These are phyloP conservation scores for Eospalax fontanierii DNA, from an alignment of 2,797 vertebrate genomes.

Conservation along the genomic window DNA sequence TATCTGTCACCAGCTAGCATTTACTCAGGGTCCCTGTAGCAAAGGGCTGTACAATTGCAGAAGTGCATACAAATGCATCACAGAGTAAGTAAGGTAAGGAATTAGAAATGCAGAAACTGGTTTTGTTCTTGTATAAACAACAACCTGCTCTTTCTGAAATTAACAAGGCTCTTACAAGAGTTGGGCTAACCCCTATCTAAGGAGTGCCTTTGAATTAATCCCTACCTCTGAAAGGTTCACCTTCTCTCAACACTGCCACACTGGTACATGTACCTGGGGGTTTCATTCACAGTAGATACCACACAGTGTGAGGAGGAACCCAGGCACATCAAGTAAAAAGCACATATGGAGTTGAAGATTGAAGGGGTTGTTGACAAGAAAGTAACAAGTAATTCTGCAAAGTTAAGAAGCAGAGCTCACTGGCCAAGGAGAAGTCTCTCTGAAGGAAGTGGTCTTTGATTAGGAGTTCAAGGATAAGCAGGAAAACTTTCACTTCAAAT, in stretches of 20 bases:
- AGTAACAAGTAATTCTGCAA: background rate
- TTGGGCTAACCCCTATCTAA: background rate
- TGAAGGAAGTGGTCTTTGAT: background rate
- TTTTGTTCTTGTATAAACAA: no score
- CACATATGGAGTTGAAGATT: no score
- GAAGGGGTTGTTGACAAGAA: background rate
- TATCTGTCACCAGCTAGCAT: background rate
- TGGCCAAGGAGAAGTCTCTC: background rate
- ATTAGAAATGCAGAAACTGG: no score
- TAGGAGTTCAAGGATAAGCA: background rate
- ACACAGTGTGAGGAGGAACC: background rate
- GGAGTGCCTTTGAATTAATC: background rate
- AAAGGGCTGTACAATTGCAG: rapidly evolving
- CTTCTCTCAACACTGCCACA: no score
- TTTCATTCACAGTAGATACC: background rate
- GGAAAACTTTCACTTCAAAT: background rate
- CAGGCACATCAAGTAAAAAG: background rate
- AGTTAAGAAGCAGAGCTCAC: background rate
- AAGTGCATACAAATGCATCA: background rate
- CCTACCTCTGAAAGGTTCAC: background rate
- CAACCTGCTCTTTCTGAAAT: background rate
- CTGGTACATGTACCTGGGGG: no score
- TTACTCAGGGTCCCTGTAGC: background rate
- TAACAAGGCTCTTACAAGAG: background rate
- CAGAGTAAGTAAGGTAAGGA: no score